phyloP scores from a whole-genome alignment of 2,888 invertebrate species.

The Macaria liturata region DNA sequence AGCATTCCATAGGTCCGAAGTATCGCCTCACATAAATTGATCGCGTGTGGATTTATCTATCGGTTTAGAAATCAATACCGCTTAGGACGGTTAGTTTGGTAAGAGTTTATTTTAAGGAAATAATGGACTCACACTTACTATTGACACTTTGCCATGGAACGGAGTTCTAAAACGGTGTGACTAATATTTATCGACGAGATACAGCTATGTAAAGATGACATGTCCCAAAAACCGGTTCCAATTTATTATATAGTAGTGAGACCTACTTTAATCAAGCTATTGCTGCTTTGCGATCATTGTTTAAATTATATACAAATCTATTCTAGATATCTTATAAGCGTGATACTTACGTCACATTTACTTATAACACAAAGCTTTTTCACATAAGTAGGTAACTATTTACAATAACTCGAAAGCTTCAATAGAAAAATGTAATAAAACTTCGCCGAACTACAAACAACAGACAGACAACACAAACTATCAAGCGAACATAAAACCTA shows the following conservation, averaged over 20 bases:
- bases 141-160: constrained; percentile 8
- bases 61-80: constrained; percentile 3
- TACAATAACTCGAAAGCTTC: not conserved
- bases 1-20: too few relatives aligned
- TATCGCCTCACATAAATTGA: too few relatives aligned
- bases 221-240: too few relatives aligned
- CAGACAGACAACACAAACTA: constrained; percentile 12
- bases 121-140: not conserved
- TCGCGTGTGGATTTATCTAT: constrained; percentile 4
- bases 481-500: constrained; percentile 22
- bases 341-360: too few relatives aligned
- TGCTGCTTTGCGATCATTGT: too few relatives aligned
- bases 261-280: too few relatives aligned
- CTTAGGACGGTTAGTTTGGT: not conserved
- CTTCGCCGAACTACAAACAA: constrained; percentile 5
- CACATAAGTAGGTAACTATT: too few relatives aligned
- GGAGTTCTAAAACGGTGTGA: constrained; percentile 6
- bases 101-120: not conserved
- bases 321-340: too few relatives aligned
- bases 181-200: constrained; percentile 9
- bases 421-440: constrained; percentile 12
- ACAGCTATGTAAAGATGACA: constrained; percentile 13
- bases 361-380: too few relatives aligned
- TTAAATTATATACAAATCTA: too few relatives aligned
- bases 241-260: too few relatives aligned